Evolutionary conservation across 2,797 vertebrate species (phyloP).

Genomic region (Stomatorhinus walkeri): DNA sequence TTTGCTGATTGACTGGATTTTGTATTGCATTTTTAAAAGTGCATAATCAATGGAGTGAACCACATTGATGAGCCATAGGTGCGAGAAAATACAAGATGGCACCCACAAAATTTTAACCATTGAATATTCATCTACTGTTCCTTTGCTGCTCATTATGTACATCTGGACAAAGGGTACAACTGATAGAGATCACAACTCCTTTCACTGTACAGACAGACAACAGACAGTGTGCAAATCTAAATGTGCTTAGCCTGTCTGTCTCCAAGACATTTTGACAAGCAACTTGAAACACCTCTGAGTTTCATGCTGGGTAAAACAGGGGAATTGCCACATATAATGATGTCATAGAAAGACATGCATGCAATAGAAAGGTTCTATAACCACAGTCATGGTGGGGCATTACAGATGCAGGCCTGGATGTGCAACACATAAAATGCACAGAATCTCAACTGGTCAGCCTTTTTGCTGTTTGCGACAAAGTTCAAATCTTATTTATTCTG

Average conservation of each 20-base stretch:
- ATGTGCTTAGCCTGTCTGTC: background rate
- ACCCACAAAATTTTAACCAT: background rate
- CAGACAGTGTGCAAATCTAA: background rate
- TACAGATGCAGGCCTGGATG: background rate
- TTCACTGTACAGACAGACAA: background rate
- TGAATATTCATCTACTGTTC: background rate
- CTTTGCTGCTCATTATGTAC: background rate
- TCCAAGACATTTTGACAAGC: background rate
- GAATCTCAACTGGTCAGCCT: background rate
- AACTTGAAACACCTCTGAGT: background rate
- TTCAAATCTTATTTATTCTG: conserved; percentile 1
- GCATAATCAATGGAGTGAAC: background rate
- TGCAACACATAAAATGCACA: background rate
- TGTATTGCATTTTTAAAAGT: background rate
- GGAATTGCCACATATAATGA: background rate
- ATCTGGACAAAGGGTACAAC: background rate
- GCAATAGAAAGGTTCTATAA: conserved; percentile 14
- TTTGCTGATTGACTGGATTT: background rate
- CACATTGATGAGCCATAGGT: background rate
- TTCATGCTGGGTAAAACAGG: background rate
- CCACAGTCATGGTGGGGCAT: conserved; percentile 17
- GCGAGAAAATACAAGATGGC: background rate
- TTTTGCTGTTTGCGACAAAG: background rate
- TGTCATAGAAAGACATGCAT: background rate
- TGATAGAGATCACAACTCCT: background rate